Evolutionary conservation across 2,113 vertebrate genomes (phyloP).

Genomic region (Panurus biarmicus): DNA sequence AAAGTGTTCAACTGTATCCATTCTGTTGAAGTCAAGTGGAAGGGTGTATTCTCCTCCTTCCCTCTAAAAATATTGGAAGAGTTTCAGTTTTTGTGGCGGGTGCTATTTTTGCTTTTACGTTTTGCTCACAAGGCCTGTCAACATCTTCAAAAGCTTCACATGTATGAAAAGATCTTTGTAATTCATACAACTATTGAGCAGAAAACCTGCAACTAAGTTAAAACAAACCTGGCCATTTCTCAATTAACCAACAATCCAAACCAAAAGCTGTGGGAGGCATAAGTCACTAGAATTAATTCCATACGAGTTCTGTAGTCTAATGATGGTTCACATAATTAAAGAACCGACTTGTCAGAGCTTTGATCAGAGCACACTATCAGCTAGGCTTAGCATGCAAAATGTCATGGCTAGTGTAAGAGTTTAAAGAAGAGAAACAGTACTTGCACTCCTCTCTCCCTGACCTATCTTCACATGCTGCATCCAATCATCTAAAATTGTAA

Average conservation of each 20-base stretch:
- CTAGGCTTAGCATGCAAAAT: not conserved
- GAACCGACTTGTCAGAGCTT: not conserved
- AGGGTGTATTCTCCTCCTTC: not conserved
- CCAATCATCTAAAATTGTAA: not conserved
- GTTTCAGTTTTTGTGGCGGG: not conserved
- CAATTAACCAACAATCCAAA: not conserved
- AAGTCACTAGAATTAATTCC: constrained; percentile 1
- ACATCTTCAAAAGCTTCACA: not conserved
- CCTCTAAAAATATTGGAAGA: not conserved
- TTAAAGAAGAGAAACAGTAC: not conserved
- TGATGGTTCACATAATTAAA: not conserved
- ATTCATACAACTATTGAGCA: not conserved
- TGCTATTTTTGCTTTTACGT: not conserved
- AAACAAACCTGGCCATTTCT: constrained; percentile 32
- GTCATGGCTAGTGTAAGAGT: not conserved
- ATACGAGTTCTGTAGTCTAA: not conserved
- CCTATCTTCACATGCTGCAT: not conserved
- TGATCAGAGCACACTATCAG: constrained; percentile 2
- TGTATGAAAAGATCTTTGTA: not conserved
- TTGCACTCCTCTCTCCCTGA: not conserved
- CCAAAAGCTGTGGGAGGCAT: not conserved
- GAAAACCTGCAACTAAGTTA: constrained; percentile 19
- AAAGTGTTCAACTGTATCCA: not conserved
- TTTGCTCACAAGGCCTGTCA: constrained; percentile 1
- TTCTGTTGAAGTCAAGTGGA: constrained; percentile 15